Base-by-base conservation (phyloP, 2,888 invertebrate genomes). In the Pherbina coryleti region DNA sequence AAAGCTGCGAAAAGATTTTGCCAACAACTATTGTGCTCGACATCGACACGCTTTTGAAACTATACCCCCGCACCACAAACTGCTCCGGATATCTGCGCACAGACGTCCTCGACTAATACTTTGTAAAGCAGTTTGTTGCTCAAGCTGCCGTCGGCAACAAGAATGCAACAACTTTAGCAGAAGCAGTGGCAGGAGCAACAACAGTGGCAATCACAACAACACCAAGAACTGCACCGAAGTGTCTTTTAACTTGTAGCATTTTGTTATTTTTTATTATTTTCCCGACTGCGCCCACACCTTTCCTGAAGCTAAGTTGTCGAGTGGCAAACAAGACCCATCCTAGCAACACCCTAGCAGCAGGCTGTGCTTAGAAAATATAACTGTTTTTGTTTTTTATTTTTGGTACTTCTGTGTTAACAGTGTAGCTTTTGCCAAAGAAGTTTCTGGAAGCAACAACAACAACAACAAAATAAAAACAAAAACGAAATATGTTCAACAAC, bases 381-480 rank as follows among this genome's bases (percentile, higher is more conserved):
- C 11, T 11, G 44, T 44, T 44, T 44, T 44, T 37, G 3, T 7
- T 44, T 44, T 44, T 44, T 44, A 11, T 44, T 44, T 44, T 44
- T 44, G 7, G 11, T 44, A 44, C 2, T 44, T 7, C 44, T 44
- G 44, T 44, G 44, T 14, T 44, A 14, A 44, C 11, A 44, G 44
- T 60, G 60, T 60, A 60, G 28, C 60, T 60, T 60, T 22, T 28
- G 60, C 17, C n/a, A 44, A 28, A 60, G 60, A 11, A 60, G 60
- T 28, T 28, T 11, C 60, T 25, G 60, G 14, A 60, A 25, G 28
- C 60, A 28, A 69, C 69, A 69, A 64, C 62, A 64, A n/a, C n/a
- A n/a, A n/a, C n/a, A n/a, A n/a, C n/a, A 60, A 55, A 55, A 55
- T 3, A 17, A 57, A 17, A 28, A 28, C 53, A 14, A 53, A 9